Percentiles rank a stretch among this genome's conserved stretches.
phyloP scores from a whole-genome alignment of 2,888 invertebrate genomes.

The Eilema depressum region DNA sequence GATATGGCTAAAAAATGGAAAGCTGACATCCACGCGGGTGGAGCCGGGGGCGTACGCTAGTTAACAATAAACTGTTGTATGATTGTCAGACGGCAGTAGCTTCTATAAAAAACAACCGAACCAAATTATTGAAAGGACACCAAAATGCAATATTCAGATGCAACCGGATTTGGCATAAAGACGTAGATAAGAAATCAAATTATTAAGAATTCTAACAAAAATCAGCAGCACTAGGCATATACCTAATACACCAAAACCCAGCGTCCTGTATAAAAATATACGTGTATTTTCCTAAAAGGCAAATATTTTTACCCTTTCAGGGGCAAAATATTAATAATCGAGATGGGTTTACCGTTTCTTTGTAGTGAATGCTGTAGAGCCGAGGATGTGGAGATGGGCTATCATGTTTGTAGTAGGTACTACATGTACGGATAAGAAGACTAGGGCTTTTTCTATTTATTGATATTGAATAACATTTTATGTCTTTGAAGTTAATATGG shows the following conservation, averaged over 20 bases:
- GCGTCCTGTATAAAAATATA: background rate
- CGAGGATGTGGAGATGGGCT: slow-evolving; percentile 11
- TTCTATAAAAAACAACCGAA: too few relatives aligned
- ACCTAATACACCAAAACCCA: background rate
- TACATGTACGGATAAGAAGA: slow-evolving; percentile 4
- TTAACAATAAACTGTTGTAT: too few relatives aligned
- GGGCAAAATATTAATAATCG: slow-evolving; percentile 26
- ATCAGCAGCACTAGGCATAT: background rate
- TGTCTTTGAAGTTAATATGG: background rate
- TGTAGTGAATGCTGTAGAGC: slow-evolving; percentile 11
- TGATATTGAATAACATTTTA: slow-evolving; percentile 17
- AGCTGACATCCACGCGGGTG: too few relatives aligned
- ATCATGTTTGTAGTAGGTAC: slow-evolving; percentile 16
- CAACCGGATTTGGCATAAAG: background rate
- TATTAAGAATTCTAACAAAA: background rate
- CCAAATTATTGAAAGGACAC: too few relatives aligned
- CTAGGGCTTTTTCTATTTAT: slow-evolving; percentile 20
- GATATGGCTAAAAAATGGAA: too few relatives aligned
- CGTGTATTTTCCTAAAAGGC: slow-evolving; percentile 13
- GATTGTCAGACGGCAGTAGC: too few relatives aligned
- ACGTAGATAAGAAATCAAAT: background rate
- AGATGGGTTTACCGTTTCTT: slow-evolving; percentile 27
- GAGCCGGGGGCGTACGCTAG: too few relatives aligned
- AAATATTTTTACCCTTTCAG: slow-evolving; percentile 16
- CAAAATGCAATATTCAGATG: too few relatives aligned